A percentile compares a stretch with the other conserved stretches of the same genome.
These are phyloP conservation scores for Eristalinus aeneus DNA, from an alignment of 2,888 invertebrate genomes.

Conservation along the genomic window DNA sequence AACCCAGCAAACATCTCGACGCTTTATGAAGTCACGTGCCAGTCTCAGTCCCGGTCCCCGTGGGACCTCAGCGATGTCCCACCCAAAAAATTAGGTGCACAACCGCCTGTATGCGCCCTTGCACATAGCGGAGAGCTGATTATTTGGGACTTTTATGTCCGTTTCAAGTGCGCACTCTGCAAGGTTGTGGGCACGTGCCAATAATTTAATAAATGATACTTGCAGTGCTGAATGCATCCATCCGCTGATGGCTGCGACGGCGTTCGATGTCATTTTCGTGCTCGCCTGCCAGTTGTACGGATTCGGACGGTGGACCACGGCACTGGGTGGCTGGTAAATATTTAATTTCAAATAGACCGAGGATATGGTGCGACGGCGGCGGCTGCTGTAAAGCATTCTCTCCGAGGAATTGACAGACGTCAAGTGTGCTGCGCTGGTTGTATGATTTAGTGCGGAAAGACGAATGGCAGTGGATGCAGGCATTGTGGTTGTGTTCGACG, in stretches of 20 bases:
- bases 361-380: conserved; percentile 7
- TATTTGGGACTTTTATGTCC: conserved; percentile 57
- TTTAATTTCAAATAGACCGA: conserved; percentile 43
- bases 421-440: conserved; percentile 46
- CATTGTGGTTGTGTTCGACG: background rate
- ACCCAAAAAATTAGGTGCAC: conserved; percentile 39
- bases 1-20: conserved; percentile 28
- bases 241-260: conserved; percentile 10
- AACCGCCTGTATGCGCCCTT: background rate
- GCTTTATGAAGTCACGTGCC: conserved; percentile 55
- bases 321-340: conserved; percentile 49
- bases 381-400: conserved; percentile 35
- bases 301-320: conserved; percentile 3
- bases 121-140: conserved; percentile 28
- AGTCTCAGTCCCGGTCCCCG: conserved; percentile 10
- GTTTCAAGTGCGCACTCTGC: conserved; percentile 30
- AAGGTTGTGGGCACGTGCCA: conserved; percentile 53
- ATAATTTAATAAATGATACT: conserved; percentile 66
- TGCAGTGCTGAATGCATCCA: conserved; percentile 50
- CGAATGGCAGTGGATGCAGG: background rate
- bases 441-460: background rate
- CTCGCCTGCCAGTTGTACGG: conserved; percentile 27
- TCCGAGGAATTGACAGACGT: conserved; percentile 60
- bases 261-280: conserved; percentile 57
- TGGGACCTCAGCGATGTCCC: conserved; percentile 13